Base-by-base conservation (phyloP, 92 coral and sea anemone species). In the Chrysogorgia sp. region DNA sequence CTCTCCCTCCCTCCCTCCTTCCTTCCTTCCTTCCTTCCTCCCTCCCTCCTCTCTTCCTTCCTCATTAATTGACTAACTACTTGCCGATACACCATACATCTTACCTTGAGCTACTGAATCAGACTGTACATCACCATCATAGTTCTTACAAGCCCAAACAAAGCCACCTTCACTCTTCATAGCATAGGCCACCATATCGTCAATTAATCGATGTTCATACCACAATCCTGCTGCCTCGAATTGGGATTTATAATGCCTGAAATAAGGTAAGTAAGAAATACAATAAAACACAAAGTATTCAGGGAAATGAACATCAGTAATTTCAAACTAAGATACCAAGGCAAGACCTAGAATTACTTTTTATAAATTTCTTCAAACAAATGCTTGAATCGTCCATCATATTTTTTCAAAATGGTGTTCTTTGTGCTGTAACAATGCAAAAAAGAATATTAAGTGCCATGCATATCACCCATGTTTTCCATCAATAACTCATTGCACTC, bases 91-190 rank as follows among this genome's bases (percentile, higher is more conserved):
- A 37, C 43, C 53, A 47, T 47, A 47, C n/a, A 47, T 2, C 76
- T 33, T 71, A 93, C 99, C 99, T 91, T 96, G 99, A 21, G 99
- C 99, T 5, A 96, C 92, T 57, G 99, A 92, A 76, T 96, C 99
- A 0, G 99, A 96, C 59, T 96, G 99, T 2, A 96, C 99, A 92
- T 96, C 99, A 0, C 99, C 99, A 71, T 96, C 99, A 62, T 96
- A 96, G 77, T 96, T 96, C 76, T 96, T 96, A 87, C 99, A 96
- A 2, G 99, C 99, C 99, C 99, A 96, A 75, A 96, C 87, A 74
- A 96, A 96, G 61, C 99, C 99, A 32, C 99, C 99, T 7, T 96
- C 97, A 45, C 89, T 88, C 80, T 96, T 96, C 63, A 96, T 75
- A 10, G 97, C 99, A 81, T 85, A 96, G 0, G 99, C 99, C 17